Base-by-base conservation (phyloP, 2,888 invertebrate genomes). In the Holacanthella duospinosa region DNA sequence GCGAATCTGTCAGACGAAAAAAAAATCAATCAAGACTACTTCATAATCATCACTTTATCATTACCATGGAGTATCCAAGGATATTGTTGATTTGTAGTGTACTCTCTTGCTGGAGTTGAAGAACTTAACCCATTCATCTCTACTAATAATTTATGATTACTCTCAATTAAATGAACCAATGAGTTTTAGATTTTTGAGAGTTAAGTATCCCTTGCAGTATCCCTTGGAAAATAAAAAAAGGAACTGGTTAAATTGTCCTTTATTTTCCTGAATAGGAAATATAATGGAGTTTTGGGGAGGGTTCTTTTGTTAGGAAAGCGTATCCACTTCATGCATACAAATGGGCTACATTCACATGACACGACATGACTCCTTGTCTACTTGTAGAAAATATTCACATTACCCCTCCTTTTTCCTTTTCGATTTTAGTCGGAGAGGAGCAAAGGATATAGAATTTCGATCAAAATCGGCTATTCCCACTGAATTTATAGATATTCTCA, bases 301-400 rank as follows among this genome's bases (percentile, higher is more conserved):
- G 48, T 9, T 21, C 36, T 36, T 48, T 48, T 48, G 48, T 48
- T 48, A 48, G 48, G 48, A 48, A 48, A 48, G 48, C 48, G 21
- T 48, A 48, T 48, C 48, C 48, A 48, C 48, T 48, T 48, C 48
- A 48, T 48, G 48, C 48, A 48, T 48, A 48, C 48, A 48, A 48
- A 48, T 48, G 48, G 48, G 48, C 12, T 4, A 48, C 48, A 48
- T 48, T 48, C 19, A 21, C 19, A 9, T 48, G 48, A 48, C 48
- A 48, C 48, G 48, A 48, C 48, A 48, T 48, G 48, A 48, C 48
- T 48, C 48, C 21, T 48, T 48, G 48, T 48, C 48, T 48, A 48
- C 48, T 21, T 48, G 4, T 21, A 21, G n/a, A 21, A 21, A 48
- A 48, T 48, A 48, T 21, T 21, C 48, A 9, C 48, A 9, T n/a